phyloP scores from a whole-genome alignment of 2,888 invertebrate species.

The Leptarthrus brevirostris region DNA sequence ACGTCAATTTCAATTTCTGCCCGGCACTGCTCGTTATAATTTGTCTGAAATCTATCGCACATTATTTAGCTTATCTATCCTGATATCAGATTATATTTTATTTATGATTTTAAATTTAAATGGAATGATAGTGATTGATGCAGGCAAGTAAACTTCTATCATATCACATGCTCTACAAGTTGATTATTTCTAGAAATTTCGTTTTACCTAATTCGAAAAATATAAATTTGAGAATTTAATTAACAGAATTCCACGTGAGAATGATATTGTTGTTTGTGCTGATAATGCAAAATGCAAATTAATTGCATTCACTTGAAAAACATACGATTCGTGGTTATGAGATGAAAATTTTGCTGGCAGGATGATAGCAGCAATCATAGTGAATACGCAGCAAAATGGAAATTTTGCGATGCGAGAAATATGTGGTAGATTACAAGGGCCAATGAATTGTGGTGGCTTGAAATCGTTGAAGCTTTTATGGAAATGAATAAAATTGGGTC shows the following conservation, averaged over 20 bases:
- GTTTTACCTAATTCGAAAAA: conserved; percentile 24
- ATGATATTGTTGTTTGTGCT: neutral
- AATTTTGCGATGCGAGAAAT: conserved; percentile 3
- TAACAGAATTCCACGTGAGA: conserved; percentile 27
- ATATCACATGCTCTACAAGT: too few relatives aligned
- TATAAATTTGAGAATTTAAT: conserved; percentile 43
- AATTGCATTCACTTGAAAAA: conserved; percentile 35
- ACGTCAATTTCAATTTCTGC: too few relatives aligned
- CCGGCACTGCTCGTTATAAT: too few relatives aligned
- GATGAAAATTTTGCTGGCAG: neutral
- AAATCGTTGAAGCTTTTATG: conserved; percentile 3
- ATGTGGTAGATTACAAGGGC: neutral
- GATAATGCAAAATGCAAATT: conserved; percentile 43
- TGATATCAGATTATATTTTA: too few relatives aligned
- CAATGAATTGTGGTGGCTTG: conserved; percentile 8
- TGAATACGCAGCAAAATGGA: conserved; percentile 25
- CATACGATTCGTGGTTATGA: conserved; percentile 18
- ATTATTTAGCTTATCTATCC: too few relatives aligned
- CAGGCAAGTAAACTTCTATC: too few relatives aligned
- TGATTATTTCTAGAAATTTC: too few relatives aligned
- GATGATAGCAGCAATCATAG: conserved; percentile 1
- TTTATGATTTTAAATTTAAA: too few relatives aligned
- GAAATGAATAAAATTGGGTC: conserved; percentile 17
- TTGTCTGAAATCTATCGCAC: too few relatives aligned
- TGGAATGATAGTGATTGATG: too few relatives aligned